Evolutionary conservation across 2,113 vertebrate species (phyloP).

Genomic region (Lonchura striata): DNA sequence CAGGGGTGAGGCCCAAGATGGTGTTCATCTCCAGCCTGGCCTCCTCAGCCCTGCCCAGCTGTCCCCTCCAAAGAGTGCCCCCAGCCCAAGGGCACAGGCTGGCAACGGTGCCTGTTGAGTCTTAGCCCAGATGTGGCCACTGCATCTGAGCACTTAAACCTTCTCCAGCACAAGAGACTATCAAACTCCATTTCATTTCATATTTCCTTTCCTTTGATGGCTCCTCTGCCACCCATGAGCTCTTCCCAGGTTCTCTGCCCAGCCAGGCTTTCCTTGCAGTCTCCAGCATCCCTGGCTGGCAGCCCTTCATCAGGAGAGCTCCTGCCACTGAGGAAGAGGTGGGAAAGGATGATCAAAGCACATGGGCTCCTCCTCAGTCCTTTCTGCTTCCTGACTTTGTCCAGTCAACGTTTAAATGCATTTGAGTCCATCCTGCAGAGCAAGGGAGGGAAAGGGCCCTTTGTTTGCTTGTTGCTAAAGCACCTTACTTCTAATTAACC

Average conservation of each 20-base stretch:
- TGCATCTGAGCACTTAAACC: neutral
- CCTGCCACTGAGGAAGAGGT: neutral
- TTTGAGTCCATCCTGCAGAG: neutral
- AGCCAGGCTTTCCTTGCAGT: neutral
- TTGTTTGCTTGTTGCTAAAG: slow-evolving; percentile 60
- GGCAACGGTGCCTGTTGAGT: fast-evolving
- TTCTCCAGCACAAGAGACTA: neutral
- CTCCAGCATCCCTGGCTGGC: neutral
- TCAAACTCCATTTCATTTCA: neutral
- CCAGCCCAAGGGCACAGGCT: neutral
- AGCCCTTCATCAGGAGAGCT: neutral
- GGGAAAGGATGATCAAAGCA: neutral
- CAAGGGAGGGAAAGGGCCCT: neutral
- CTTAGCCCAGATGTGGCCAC: neutral
- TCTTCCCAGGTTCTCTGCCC: neutral
- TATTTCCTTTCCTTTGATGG: neutral
- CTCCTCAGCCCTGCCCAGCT: neutral
- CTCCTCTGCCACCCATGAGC: fast-evolving
- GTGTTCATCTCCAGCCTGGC: neutral
- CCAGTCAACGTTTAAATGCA: neutral
- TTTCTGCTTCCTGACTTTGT: neutral
- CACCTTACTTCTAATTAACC: slow-evolving; percentile 63
- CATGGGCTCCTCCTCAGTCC: neutral
- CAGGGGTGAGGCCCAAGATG: fast-evolving
- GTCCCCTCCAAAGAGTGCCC: neutral